phyloP scores from a whole-genome alignment of 2,888 invertebrate genomes.

The Platycheirus rosarum region DNA sequence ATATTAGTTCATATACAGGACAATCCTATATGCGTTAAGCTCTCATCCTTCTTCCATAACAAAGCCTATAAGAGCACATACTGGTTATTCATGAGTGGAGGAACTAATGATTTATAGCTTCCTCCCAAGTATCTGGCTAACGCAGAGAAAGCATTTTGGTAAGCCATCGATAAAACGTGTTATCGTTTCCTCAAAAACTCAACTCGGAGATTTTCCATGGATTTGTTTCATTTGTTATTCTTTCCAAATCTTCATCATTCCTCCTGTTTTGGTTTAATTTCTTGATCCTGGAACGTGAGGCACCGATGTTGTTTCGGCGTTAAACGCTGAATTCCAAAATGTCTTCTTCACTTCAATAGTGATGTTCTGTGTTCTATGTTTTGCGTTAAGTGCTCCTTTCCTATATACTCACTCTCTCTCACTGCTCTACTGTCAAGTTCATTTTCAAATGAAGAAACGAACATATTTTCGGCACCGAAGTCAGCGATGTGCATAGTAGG shows the following conservation, averaged over 20 bases:
- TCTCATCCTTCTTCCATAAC: conserved; percentile 30
- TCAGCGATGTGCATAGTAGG: too few relatives aligned
- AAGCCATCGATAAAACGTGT: conserved; percentile 54
- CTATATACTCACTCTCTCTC: neutral
- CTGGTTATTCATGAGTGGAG: conserved; percentile 27
- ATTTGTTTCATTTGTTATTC: conserved; percentile 1
- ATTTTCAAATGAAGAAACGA: conserved; percentile 21
- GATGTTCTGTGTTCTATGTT: conserved; percentile 17
- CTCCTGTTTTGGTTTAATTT: conserved; percentile 47
- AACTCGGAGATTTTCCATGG: conserved; percentile 10
- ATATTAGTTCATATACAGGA: conserved; percentile 49
- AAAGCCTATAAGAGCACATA: conserved; percentile 13
- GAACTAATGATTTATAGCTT: conserved; percentile 51
- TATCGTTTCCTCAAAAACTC: conserved; percentile 19
- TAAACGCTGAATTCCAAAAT: conserved; percentile 33
- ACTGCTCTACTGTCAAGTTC: conserved; percentile 18
- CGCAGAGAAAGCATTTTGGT: conserved; percentile 36
- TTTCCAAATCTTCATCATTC: conserved; percentile 5
- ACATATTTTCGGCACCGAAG: conserved; percentile 14
- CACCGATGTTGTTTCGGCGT: conserved; percentile 15
- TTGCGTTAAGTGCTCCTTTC: too few relatives aligned
- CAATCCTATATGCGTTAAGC: conserved; percentile 39
- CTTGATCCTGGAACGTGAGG: conserved; percentile 21
- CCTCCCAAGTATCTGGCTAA: conserved; percentile 48
- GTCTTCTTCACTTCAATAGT: conserved; percentile 43